Percentiles rank a stretch among this genome's conserved stretches.
These are phyloP conservation scores for Dioctria rufipes DNA, from an alignment of 2,888 invertebrate genomes.

Conservation along the genomic window DNA sequence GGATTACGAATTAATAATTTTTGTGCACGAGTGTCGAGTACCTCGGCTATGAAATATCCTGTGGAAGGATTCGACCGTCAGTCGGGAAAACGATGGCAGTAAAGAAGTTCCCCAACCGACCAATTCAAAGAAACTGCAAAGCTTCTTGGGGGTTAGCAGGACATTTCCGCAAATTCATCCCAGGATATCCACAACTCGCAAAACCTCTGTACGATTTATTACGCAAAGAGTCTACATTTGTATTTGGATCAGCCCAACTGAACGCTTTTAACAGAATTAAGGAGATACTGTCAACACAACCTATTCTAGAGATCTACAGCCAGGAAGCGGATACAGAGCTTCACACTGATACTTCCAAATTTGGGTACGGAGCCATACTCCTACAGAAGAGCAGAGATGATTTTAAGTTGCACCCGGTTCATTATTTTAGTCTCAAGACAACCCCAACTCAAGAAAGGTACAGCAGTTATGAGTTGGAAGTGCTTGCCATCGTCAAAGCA, in stretches of 20 bases:
- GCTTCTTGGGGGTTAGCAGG: constrained; percentile 63
- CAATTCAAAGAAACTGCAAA: constrained; percentile 34
- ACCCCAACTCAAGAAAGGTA: constrained; percentile 42
- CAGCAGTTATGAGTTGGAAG: constrained; percentile 58
- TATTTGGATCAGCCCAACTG: constrained; percentile 41
- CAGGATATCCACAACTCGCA: no score
- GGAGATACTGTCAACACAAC: constrained; percentile 47
- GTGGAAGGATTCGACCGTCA: not conserved
- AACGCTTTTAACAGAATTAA: constrained; percentile 57
- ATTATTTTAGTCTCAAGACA: constrained; percentile 26
- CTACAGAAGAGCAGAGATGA: constrained; percentile 43
- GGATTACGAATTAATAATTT: not conserved
- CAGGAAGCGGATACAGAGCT: no score
- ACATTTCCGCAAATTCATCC: constrained; percentile 58
- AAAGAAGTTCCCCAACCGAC: constrained; percentile 57
- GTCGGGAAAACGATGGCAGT: constrained; percentile 61
- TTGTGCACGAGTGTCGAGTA: not conserved
- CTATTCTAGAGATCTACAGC: constrained; percentile 41
- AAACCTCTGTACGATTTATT: no score
- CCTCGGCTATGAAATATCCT: not conserved
- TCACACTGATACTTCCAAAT: no score
- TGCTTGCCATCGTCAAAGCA: constrained; percentile 37
- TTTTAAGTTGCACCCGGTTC: constrained; percentile 45
- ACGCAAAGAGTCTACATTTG: no score
- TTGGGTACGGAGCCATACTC: no score